A percentile compares a stretch with the other conserved stretches of the same genome.
Evolutionary conservation across 2,797 vertebrate species (phyloP).

Genomic region (Micromesistius poutassou): DNA sequence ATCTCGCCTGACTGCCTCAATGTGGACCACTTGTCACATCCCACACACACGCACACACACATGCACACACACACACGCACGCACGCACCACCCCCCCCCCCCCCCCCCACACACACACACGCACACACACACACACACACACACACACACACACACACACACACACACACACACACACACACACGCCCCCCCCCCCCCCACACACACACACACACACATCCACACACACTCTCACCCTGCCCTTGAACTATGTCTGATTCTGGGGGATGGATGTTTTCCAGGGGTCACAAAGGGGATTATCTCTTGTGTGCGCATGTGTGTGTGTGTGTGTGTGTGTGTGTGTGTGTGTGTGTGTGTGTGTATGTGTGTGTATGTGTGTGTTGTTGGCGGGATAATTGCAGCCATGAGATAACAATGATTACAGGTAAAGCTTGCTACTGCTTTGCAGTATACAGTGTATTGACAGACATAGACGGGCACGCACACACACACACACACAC

Average conservation of each 20-base stretch:
- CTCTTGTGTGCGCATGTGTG: slow-evolving; percentile 18
- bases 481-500: slow-evolving; percentile 18
- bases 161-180: background rate
- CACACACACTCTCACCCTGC: slow-evolving; percentile 16
- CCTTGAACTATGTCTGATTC: slow-evolving; percentile 49
- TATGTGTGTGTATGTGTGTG: slow-evolving; percentile 22
- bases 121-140: background rate
- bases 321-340: slow-evolving; percentile 24
- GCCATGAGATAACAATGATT: slow-evolving; percentile 62
- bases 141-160: background rate
- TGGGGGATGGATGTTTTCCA: slow-evolving; percentile 20
- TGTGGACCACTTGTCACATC: slow-evolving; percentile 54
- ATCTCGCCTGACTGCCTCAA: slow-evolving; percentile 58
- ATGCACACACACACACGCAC: slow-evolving; percentile 10
- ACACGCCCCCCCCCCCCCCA: slow-evolving; percentile 7
- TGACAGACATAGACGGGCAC: background rate
- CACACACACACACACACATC: background rate
- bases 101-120: background rate
- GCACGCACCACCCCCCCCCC: too few relatives aligned
- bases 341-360: slow-evolving; percentile 18
- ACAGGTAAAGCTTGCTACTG: slow-evolving; percentile 54
- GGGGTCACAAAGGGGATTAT: background rate
- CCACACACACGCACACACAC: slow-evolving; percentile 5
- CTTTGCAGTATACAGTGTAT: slow-evolving; percentile 49
- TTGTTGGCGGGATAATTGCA: slow-evolving; percentile 47